A percentile compares a stretch with the other conserved stretches of the same genome.
Conservation (phyloP, 2,888 invertebrate species). For the Ectemnius cavifrons region DNA sequence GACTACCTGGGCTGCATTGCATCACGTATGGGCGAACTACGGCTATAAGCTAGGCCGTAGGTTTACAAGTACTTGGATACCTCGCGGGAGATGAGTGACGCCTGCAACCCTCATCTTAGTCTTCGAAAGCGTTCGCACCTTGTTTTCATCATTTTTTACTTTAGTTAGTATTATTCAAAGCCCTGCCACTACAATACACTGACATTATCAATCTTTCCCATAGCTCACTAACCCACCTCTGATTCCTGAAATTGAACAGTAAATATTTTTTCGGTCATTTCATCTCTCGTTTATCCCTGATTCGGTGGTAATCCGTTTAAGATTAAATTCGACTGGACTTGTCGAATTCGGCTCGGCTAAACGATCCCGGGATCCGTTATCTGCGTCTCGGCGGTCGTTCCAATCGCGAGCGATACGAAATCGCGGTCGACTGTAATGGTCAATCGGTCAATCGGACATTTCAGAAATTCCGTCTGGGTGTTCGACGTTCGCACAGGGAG, state of each 20-base stretch:
- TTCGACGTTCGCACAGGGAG: slow-evolving; percentile 24
- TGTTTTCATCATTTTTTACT: not conserved
- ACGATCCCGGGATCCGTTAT: not conserved
- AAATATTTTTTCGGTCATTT: too few species aligned
- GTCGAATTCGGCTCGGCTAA: slow-evolving; percentile 1
- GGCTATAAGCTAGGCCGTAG: slow-evolving; percentile 65
- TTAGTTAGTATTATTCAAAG: not conserved
- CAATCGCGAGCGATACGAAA: slow-evolving; percentile 34
- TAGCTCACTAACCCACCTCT: not conserved
- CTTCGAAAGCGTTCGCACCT: slow-evolving; percentile 20
- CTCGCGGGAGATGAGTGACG: slow-evolving; percentile 41
- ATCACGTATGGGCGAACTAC: slow-evolving; percentile 66
- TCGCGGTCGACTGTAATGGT: slow-evolving; percentile 41
- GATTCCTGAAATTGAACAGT: too few species aligned
- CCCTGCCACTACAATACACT: not conserved
- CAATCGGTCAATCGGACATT: slow-evolving; percentile 56
- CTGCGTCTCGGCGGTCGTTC: not conserved
- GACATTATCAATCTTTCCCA: not conserved
- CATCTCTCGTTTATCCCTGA: not conserved
- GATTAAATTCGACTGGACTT: not conserved
- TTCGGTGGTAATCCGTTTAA: not conserved
- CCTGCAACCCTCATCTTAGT: slow-evolving; percentile 51
- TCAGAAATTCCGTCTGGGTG: slow-evolving; percentile 42
- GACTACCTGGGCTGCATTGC: slow-evolving; percentile 67
- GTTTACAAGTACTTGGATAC: slow-evolving; percentile 63